Percentiles rank a stretch among this genome's conserved stretches.
Conservation (phyloP, 2,797 vertebrate genomes). For the Pantherophis alleghaniensis region DNA sequence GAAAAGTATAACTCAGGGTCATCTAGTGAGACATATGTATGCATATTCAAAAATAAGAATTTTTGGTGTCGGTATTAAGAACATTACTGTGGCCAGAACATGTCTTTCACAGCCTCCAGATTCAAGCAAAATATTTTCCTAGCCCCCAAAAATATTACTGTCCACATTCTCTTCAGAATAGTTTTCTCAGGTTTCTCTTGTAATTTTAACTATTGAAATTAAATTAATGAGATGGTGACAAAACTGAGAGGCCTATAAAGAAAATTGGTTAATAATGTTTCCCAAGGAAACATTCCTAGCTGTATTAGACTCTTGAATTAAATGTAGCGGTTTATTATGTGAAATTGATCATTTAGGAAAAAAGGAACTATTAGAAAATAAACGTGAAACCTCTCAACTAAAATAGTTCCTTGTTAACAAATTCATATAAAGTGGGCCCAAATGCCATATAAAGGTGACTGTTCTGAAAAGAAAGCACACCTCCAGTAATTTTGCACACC, state of each 20-base stretch:
- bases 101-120: neutral
- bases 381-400: constrained; percentile 12
- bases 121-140: neutral
- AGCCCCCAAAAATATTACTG: neutral
- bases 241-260: constrained; percentile 13
- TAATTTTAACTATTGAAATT: constrained; percentile 42
- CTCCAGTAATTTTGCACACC: neutral
- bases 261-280: constrained; percentile 34
- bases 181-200: constrained; percentile 37
- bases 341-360: constrained; percentile 47
- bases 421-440: neutral
- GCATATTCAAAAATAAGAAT: neutral
- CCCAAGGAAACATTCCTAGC: neutral
- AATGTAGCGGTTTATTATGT: constrained; percentile 8
- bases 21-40: neutral
- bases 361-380: constrained; percentile 9
- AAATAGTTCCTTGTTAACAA: neutral
- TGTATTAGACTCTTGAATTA: neutral
- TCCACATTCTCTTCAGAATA: neutral
- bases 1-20: neutral
- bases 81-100: neutral
- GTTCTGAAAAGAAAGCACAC: neutral
- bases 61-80: neutral
- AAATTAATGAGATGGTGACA: constrained; percentile 43
- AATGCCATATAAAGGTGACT: neutral